These are phyloP conservation scores for Anisognathus igniventris DNA, from an alignment of 2,797 vertebrate genomes.

Conservation along the genomic window DNA sequence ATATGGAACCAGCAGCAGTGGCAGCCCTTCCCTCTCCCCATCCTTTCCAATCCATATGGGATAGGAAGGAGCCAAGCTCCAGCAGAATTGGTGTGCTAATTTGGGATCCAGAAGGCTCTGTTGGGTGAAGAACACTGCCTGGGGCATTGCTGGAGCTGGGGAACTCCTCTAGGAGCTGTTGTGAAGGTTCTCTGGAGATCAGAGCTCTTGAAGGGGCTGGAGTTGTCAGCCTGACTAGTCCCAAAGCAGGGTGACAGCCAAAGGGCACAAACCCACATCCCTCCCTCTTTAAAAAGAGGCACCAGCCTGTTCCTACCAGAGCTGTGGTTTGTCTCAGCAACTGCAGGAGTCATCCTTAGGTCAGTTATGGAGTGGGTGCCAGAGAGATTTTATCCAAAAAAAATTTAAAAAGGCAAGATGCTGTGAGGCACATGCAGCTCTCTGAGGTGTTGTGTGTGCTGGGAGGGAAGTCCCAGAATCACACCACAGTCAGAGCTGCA, in stretches of 20 bases:
- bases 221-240: not conserved
- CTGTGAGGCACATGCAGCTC: not conserved
- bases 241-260: not conserved
- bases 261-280: not conserved
- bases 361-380: not conserved
- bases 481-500: not conserved
- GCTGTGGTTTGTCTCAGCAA: not conserved
- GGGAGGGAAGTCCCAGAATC: not conserved
- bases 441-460: not conserved
- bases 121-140: not conserved
- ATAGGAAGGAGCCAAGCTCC: not conserved
- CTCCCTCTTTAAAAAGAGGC: not conserved
- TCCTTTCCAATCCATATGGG: not conserved
- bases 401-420: too few relatives aligned
- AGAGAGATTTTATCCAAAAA: not conserved
- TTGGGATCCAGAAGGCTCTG: not conserved
- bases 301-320: accelerated
- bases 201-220: not conserved
- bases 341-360: not conserved
- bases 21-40: not conserved
- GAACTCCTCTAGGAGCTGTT: not conserved
- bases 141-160: not conserved
- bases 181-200: not conserved
- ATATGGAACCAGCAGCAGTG: slow-evolving; percentile 5
- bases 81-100: not conserved